Conservation (phyloP, 2,888 invertebrate genomes). For the Thymelicus sylvestris region DNA sequence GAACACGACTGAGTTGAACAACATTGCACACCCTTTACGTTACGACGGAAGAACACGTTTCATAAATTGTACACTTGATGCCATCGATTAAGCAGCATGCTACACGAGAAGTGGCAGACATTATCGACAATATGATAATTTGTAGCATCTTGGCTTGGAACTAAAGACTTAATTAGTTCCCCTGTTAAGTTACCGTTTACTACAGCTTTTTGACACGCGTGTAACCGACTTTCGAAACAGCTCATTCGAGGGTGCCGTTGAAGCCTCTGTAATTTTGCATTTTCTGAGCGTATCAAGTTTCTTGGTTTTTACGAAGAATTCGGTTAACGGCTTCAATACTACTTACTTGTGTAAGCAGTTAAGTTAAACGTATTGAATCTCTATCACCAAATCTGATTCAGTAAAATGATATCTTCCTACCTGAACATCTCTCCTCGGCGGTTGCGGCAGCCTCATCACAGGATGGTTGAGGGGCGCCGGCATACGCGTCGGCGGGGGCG, state of each 20-base stretch:
- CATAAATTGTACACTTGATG: slow-evolving; percentile 19
- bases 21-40: slow-evolving; percentile 15
- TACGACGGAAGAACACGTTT: slow-evolving; percentile 42
- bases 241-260: slow-evolving; percentile 38
- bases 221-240: slow-evolving; percentile 46
- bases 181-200: slow-evolving; percentile 35
- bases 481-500: slow-evolving; percentile 72
- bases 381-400: too few relatives aligned
- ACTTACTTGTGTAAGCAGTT: too few relatives aligned
- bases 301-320: slow-evolving; percentile 23
- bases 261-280: slow-evolving; percentile 46
- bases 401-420: slow-evolving; percentile 52
- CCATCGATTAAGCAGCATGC: slow-evolving; percentile 38
- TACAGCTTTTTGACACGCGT: slow-evolving; percentile 37
- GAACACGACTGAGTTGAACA: slow-evolving; percentile 6
- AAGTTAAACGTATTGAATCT: too few relatives aligned
- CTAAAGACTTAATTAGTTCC: slow-evolving; percentile 19
- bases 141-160: background rate
- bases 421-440: slow-evolving; percentile 71
- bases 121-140: slow-evolving; percentile 18
- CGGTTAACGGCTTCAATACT: background rate
- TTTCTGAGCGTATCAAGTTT: slow-evolving; percentile 46
- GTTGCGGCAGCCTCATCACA: slow-evolving; percentile 64
- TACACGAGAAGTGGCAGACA: background rate
- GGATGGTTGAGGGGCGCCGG: slow-evolving; percentile 64